These are phyloP conservation scores for Oncorhynchus kisutch DNA, from an alignment of 2,113 vertebrate species.

Conservation along the genomic window DNA sequence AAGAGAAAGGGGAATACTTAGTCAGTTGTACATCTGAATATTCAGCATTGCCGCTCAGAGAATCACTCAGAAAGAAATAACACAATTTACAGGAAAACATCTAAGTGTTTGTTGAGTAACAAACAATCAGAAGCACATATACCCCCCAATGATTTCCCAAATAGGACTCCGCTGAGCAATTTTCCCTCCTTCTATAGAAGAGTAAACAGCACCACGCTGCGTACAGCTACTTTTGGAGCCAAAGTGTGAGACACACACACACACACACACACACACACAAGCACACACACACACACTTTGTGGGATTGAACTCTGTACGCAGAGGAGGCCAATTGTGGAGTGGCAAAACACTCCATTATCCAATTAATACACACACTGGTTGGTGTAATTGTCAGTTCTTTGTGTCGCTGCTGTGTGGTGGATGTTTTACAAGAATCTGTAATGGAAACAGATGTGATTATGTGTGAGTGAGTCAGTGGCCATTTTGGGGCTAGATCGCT, in stretches of 20 bases:
- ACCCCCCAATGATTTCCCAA: slow-evolving; percentile 36
- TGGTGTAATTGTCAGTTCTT: slow-evolving; percentile 57
- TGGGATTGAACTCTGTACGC: slow-evolving; percentile 40
- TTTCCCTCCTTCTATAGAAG: slow-evolving; percentile 32
- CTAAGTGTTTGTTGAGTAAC: slow-evolving; percentile 21
- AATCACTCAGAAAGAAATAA: slow-evolving; percentile 11
- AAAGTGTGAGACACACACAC: background rate
- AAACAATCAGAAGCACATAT: slow-evolving; percentile 44
- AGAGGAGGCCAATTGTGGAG: slow-evolving; percentile 42
- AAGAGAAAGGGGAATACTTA: too few species aligned
- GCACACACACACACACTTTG: too few species aligned
- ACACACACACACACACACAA: too few species aligned
- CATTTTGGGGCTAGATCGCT: slow-evolving; percentile 30
- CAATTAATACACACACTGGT: slow-evolving; percentile 58
- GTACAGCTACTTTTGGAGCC: slow-evolving; percentile 23
- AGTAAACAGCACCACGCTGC: slow-evolving; percentile 3
- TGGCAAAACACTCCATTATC: slow-evolving; percentile 59
- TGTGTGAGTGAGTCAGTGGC: slow-evolving; percentile 52
- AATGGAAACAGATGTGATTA: slow-evolving; percentile 63
- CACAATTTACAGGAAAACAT: too few species aligned
- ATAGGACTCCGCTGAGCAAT: slow-evolving; percentile 43
- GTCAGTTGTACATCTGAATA: background rate
- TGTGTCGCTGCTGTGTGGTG: slow-evolving; percentile 38
- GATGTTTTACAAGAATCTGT: slow-evolving; percentile 8
- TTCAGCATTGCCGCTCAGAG: background rate